phyloP scores from a whole-genome alignment of 2,113 vertebrate genomes.

The Arenaria interpres region DNA sequence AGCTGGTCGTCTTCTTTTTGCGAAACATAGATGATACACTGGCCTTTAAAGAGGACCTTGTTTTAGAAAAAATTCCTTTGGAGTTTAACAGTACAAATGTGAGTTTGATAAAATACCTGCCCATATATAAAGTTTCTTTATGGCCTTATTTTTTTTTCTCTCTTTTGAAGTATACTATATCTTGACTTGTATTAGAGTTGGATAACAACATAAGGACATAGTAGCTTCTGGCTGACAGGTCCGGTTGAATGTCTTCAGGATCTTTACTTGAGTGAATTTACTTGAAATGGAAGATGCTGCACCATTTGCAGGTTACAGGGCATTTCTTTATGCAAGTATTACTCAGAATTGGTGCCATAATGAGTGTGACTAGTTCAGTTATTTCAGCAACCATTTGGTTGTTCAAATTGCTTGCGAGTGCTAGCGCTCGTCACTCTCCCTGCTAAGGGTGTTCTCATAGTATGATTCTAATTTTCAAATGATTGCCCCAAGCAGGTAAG shows the following conservation, averaged over 20 bases:
- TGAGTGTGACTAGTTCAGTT: neutral
- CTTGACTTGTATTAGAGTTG: neutral
- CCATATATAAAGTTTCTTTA: neutral
- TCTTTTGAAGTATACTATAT: neutral
- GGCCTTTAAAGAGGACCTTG: neutral
- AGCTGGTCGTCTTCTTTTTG: neutral
- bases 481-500: neutral
- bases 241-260: neutral
- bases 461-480: neutral
- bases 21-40: neutral
- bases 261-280: neutral
- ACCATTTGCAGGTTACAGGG: neutral
- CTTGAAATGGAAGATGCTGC: neutral
- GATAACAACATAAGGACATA: neutral
- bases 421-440: accelerated
- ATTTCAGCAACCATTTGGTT: neutral
- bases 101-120: neutral
- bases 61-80: neutral
- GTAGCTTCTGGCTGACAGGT: neutral
- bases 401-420: neutral
- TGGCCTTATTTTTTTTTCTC: neutral
- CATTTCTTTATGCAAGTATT: neutral
- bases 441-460: neutral
- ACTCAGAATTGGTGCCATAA: neutral
- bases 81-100: neutral